Conservation (phyloP, 2,113 vertebrate species). For the Archilochus colubris region DNA sequence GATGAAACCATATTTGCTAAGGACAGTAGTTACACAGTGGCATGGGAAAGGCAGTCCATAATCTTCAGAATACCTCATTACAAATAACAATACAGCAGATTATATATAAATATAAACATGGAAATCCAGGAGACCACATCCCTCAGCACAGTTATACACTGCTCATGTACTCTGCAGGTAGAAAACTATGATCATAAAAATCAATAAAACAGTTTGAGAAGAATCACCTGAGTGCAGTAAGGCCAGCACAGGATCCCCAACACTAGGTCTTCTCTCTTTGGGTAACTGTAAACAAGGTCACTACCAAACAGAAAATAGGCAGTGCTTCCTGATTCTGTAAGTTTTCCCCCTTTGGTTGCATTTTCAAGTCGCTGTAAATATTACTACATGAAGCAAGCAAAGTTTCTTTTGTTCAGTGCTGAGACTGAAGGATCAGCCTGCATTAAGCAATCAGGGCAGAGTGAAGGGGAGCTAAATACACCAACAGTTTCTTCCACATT, state of each 20-base stretch:
- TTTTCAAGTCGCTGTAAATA: neutral
- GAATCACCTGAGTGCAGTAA: neutral
- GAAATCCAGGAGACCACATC: neutral
- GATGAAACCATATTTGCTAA: neutral
- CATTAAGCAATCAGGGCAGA: neutral
- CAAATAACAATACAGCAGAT: neutral
- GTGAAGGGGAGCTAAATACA: neutral
- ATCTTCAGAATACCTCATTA: neutral
- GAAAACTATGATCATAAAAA: neutral
- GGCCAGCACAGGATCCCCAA: neutral
- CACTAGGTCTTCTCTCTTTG: neutral
- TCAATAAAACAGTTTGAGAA: neutral
- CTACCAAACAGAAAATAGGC: neutral
- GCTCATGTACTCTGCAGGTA: neutral
- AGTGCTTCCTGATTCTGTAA: neutral
- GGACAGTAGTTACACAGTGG: neutral
- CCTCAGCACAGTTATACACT: neutral
- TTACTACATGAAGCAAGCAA: neutral
- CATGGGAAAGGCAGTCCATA: neutral
- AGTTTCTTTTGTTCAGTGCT: neutral
- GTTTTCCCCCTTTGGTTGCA: neutral
- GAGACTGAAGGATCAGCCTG: neutral
- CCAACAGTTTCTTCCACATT: neutral
- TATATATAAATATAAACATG: neutral
- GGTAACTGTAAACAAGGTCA: neutral